Conservation (phyloP, 1,140 invertebrate species). For the Monomorium pharaonis region DNA sequence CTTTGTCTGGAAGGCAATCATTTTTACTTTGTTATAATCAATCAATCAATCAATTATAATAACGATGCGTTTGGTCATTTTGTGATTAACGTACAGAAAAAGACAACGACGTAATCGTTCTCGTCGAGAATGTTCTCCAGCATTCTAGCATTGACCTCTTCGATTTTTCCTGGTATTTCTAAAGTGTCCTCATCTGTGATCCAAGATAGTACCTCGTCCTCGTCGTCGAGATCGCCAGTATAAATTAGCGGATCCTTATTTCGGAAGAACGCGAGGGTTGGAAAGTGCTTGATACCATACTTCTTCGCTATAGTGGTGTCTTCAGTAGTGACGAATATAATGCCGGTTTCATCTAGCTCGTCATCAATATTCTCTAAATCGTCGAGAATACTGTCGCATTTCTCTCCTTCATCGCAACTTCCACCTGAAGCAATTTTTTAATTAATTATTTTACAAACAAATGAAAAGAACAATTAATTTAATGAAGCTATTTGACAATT, state of each 20-base stretch:
- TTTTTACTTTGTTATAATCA: not conserved
- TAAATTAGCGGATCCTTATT: constrained; percentile 94
- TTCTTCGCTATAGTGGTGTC: constrained; percentile 93
- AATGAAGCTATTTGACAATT: not conserved
- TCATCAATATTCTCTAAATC: constrained; percentile 97
- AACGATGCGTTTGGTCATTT: not conserved
- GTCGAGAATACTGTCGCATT: constrained; percentile 93
- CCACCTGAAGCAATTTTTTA: constrained; percentile 86
- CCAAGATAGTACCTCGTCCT: constrained; percentile 96
- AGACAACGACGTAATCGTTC: constrained; percentile 95
- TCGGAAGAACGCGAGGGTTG: constrained; percentile 95
- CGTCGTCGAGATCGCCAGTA: constrained; percentile 94
- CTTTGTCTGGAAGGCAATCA: constrained; percentile 89
- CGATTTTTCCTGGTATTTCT: constrained; percentile 96
- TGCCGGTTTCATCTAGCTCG: constrained; percentile 96
- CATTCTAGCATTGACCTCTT: constrained; percentile 97
- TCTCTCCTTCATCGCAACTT: constrained; percentile 93
- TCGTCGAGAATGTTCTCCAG: constrained; percentile 95
- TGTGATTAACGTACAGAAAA: constrained; percentile 92
- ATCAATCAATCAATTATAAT: not conserved
- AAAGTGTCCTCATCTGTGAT: constrained; percentile 96
- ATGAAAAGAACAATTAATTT: not conserved
- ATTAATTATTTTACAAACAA: not conserved
- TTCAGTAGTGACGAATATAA: constrained; percentile 97
- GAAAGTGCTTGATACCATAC: constrained; percentile 93